A percentile compares a stretch with the other conserved stretches of the same genome.
Evolutionary conservation across 2,113 vertebrate species (phyloP).

Genomic region (Heterochromis multidens): DNA sequence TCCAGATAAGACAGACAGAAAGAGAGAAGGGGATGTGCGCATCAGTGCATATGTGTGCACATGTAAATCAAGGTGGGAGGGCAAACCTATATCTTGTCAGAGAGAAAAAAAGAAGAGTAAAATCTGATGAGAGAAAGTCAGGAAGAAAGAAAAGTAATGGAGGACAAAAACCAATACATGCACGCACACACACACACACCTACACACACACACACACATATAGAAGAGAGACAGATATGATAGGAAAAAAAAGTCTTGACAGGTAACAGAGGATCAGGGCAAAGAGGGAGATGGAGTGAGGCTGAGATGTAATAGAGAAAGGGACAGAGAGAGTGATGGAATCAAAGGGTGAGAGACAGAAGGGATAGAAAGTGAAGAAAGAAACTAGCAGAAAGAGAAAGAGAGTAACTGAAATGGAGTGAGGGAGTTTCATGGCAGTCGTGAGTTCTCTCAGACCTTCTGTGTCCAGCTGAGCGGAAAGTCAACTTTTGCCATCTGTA

Average conservation of each 20-base stretch:
- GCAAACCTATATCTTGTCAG: conserved; percentile 28
- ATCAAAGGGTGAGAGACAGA: neutral
- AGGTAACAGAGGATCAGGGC: neutral
- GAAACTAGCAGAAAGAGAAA: neutral
- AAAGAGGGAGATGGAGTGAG: neutral
- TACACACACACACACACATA: neutral
- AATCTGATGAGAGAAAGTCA: conserved; percentile 4
- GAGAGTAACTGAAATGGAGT: neutral
- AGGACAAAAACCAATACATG: neutral
- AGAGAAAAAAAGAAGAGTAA: neutral
- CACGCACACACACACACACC: neutral
- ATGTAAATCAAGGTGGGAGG: conserved; percentile 22
- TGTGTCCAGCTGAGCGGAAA: neutral
- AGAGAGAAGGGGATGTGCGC: conserved; percentile 21
- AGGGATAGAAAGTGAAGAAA: neutral
- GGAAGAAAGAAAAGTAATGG: neutral
- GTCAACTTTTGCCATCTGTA: neutral
- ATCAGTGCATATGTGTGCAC: neutral
- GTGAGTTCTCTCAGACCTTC: neutral
- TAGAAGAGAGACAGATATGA: neutral
- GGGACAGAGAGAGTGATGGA: neutral
- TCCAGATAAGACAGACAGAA: conserved; percentile 56
- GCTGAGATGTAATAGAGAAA: neutral
- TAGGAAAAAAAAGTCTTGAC: neutral
- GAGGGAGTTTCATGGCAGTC: neutral